Evolutionary conservation across 1,140 invertebrate genomes (phyloP).

Genomic region (Pollicipes pollicipes): DNA sequence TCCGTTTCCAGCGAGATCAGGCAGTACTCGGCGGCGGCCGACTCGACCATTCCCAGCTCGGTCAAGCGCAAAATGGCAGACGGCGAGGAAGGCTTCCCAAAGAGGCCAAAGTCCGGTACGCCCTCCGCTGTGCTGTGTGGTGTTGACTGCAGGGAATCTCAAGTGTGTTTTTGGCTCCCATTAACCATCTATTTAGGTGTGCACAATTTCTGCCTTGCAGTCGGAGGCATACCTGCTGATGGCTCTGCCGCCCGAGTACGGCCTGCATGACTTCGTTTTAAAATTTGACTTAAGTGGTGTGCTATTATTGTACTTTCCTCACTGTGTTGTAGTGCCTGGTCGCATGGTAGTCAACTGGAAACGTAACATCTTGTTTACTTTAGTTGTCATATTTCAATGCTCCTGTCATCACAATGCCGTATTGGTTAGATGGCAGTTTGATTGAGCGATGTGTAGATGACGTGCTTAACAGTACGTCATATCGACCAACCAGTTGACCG

Average conservation of each 20-base stretch:
- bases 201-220: constrained; percentile 6
- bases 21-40: constrained; percentile 29
- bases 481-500: too few relatives aligned
- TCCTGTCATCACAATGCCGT: too few relatives aligned
- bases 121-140: constrained; percentile 7
- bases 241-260: constrained; percentile 13
- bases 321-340: too few relatives aligned
- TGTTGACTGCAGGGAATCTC: background rate
- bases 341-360: too few relatives aligned
- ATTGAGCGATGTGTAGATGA: too few relatives aligned
- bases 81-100: constrained; percentile 20
- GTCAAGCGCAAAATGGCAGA: constrained; percentile 27
- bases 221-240: constrained; percentile 11
- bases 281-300: too few relatives aligned
- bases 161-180: background rate
- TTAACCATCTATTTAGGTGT: background rate
- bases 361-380: too few relatives aligned
- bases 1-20: constrained; percentile 32
- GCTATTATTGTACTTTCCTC: too few relatives aligned
- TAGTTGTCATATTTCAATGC: too few relatives aligned
- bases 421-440: too few relatives aligned
- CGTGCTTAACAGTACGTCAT: too few relatives aligned
- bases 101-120: constrained; percentile 10
- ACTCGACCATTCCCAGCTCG: constrained; percentile 29
- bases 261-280: too few relatives aligned